Evolutionary conservation across 2,113 vertebrate genomes (phyloP).

Genomic region (Rhineura floridana): DNA sequence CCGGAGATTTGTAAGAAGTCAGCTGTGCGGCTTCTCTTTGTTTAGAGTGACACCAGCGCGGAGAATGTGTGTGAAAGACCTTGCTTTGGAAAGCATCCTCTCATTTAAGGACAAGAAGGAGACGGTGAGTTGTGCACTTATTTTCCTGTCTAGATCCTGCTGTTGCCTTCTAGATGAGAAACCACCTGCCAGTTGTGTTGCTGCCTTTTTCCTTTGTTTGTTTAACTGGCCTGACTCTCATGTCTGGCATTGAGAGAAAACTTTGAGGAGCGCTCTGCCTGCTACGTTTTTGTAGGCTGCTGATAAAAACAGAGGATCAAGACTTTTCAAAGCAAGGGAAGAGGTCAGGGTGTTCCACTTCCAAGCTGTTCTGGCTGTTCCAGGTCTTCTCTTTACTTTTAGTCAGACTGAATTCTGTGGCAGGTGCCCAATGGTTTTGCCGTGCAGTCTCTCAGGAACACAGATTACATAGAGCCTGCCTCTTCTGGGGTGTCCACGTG

Average conservation of each 20-base stretch:
- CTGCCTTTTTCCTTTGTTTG: neutral
- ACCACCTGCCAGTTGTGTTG: neutral
- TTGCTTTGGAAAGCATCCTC: neutral
- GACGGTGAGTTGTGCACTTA: neutral
- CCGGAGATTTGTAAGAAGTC: neutral
- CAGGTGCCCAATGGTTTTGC: too few species aligned
- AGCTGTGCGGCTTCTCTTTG: slow-evolving; percentile 9
- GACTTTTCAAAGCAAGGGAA: neutral
- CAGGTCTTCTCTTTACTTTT: too few species aligned
- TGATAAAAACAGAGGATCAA: neutral
- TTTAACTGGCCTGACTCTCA: too few species aligned
- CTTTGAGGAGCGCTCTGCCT: neutral
- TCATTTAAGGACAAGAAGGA: neutral
- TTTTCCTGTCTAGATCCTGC: neutral
- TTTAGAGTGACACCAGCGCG: slow-evolving; percentile 17
- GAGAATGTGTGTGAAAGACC: neutral
- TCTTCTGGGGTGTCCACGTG: neutral
- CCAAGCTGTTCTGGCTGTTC: neutral
- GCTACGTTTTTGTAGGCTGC: neutral
- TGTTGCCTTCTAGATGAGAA: neutral
- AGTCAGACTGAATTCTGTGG: neutral
- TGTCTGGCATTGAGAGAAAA: neutral
- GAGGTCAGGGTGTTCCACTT: neutral
- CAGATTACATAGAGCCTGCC: neutral
- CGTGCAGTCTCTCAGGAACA: neutral